A percentile compares a stretch with the other conserved stretches of the same genome.
Conservation (phyloP, 2,888 invertebrate genomes). For the Drosophila silvestris region DNA sequence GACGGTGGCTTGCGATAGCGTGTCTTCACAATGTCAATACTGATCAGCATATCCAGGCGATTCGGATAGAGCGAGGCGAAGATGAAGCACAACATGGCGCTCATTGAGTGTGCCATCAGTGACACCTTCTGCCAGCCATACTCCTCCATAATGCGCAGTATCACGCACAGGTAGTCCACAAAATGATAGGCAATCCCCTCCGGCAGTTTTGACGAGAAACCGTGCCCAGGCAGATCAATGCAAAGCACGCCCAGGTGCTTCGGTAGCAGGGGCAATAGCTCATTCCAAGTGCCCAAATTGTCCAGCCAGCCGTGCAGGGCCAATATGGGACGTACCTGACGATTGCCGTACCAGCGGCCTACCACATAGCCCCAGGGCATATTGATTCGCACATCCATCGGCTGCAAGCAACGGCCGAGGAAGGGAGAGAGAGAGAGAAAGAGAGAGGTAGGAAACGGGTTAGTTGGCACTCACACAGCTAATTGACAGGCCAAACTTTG, state of each 20-base stretch:
- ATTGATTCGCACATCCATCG: constrained; percentile 89
- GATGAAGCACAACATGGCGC: constrained; percentile 87
- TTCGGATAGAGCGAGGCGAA: constrained; percentile 87
- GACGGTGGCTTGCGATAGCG: constrained; percentile 57
- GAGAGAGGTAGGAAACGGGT: neutral
- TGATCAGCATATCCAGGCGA: constrained; percentile 83
- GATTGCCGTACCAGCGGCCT: constrained; percentile 90
- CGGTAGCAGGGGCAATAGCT: constrained; percentile 88
- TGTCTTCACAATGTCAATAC: constrained; percentile 82
- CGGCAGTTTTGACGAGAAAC: constrained; percentile 89
- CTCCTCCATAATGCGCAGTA: constrained; percentile 87
- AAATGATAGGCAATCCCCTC: constrained; percentile 86
- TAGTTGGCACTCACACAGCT: constrained; percentile 49
- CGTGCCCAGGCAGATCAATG: constrained; percentile 90
- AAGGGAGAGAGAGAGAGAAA: neutral
- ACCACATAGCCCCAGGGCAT: constrained; percentile 90
- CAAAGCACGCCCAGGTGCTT: constrained; percentile 87
- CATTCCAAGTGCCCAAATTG: constrained; percentile 91
- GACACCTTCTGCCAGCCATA: constrained; percentile 90
- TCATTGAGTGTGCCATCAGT: constrained; percentile 90
- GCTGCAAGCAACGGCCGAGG: constrained; percentile 50
- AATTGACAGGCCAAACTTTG: constrained; percentile 64
- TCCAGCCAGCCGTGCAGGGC: constrained; percentile 93
- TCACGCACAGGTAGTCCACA: constrained; percentile 85
- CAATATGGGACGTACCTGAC: constrained; percentile 88